Conservation (phyloP, 2,797 vertebrate species). For the Jordanella pulchra region DNA sequence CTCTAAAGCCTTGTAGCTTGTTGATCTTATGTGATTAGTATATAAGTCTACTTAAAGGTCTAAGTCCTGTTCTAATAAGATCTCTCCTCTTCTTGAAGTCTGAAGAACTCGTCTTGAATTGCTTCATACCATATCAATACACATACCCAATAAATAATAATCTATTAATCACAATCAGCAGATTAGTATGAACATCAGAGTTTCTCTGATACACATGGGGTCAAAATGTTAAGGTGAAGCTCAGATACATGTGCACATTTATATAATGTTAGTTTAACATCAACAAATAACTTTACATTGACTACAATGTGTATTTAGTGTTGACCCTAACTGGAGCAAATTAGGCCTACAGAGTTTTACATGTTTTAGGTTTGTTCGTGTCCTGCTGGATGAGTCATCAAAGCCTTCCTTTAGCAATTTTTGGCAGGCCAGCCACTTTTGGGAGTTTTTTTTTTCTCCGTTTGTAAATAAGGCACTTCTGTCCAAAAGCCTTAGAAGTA, state of each 20-base stretch:
- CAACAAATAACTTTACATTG: not conserved
- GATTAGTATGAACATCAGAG: not conserved
- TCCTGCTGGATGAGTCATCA: too few species aligned
- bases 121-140: not conserved
- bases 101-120: not conserved
- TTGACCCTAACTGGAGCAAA: not conserved
- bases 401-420: not conserved
- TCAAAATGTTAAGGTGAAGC: not conserved
- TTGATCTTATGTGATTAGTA: slow-evolving; percentile 15
- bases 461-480: not conserved
- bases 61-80: slow-evolving; percentile 15
- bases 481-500: not conserved
- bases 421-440: not conserved
- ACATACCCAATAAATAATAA: not conserved
- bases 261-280: not conserved
- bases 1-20: slow-evolving; percentile 6
- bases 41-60: slow-evolving; percentile 6
- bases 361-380: too few species aligned
- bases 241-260: not conserved
- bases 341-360: not conserved
- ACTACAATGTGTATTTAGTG: not conserved
- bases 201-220: too few species aligned
- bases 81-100: not conserved
- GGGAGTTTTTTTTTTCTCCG: not conserved
- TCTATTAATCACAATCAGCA: not conserved